phyloP scores from a whole-genome alignment of 2,888 invertebrate genomes.

The Bellardia bayeri region DNA sequence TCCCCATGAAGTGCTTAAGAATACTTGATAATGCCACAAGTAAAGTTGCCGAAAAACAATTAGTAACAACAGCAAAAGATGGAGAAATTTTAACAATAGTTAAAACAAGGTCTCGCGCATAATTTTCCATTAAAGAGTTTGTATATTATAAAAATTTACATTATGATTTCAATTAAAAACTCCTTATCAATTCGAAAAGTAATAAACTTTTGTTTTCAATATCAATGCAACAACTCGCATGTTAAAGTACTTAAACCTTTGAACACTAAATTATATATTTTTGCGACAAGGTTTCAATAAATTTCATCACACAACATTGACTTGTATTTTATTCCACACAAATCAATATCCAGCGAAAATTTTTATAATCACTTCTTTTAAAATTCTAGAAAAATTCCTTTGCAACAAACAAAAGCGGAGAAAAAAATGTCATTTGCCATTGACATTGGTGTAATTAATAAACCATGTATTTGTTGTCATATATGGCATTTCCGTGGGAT shows the following conservation, averaged over 20 bases:
- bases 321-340: not conserved
- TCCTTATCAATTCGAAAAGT: not conserved
- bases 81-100: too few species aligned
- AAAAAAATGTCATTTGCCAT: slow-evolving; percentile 19
- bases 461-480: slow-evolving; percentile 72
- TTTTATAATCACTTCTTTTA: not conserved
- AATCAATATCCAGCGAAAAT: not conserved
- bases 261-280: not conserved
- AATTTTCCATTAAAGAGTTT: too few species aligned
- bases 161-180: too few species aligned
- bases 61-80: too few species aligned
- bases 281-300: slow-evolving; percentile 17
- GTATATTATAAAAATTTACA: too few species aligned
- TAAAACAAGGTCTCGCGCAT: too few species aligned
- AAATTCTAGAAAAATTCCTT: not conserved
- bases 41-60: too few species aligned
- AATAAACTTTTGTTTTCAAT: not conserved
- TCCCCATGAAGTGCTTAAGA: too few species aligned
- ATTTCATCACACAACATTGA: slow-evolving; percentile 30
- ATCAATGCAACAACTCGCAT: not conserved
- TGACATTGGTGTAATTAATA: slow-evolving; percentile 70
- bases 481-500: slow-evolving; percentile 73
- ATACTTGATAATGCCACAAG: too few species aligned
- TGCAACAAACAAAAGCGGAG: not conserved
- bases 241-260: slow-evolving; percentile 18